Evolutionary conservation across 2,113 vertebrate species (phyloP).

Genomic region (Python bivittatus): DNA sequence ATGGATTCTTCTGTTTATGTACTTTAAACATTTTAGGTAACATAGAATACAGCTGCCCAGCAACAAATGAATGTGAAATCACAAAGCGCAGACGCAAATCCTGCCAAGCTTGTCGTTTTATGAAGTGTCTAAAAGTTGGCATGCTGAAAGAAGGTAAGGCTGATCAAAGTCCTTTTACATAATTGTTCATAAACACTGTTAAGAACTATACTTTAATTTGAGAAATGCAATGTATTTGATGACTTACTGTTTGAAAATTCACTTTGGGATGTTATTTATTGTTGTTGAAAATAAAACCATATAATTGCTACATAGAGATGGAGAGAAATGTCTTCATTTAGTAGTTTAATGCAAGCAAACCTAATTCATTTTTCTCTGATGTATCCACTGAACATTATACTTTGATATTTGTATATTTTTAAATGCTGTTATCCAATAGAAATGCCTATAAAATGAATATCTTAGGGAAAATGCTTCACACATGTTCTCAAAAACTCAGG

Average conservation of each 20-base stretch:
- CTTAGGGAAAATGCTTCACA: not conserved
- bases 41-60: constrained; percentile 99
- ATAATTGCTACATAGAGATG: not conserved
- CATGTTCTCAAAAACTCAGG: not conserved
- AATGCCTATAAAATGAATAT: not conserved
- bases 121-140: constrained; percentile 99
- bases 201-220: constrained; percentile 26
- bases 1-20: constrained; percentile 51
- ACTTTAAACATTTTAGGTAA: constrained; percentile 83
- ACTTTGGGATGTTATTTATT: not conserved
- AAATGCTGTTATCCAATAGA: not conserved
- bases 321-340: not conserved
- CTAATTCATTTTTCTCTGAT: not conserved
- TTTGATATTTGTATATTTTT: not conserved
- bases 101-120: constrained; percentile 99
- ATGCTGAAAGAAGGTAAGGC: constrained; percentile 99
- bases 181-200: not conserved
- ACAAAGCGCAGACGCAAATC: constrained; percentile 99
- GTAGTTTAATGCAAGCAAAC: not conserved
- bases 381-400: not conserved
- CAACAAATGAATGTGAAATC: constrained; percentile 98
- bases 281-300: not conserved
- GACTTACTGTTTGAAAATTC: not conserved
- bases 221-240: constrained; percentile 23
- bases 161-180: not conserved